Conservation (phyloP, 2,888 invertebrate species). For the Syritta pipiens region DNA sequence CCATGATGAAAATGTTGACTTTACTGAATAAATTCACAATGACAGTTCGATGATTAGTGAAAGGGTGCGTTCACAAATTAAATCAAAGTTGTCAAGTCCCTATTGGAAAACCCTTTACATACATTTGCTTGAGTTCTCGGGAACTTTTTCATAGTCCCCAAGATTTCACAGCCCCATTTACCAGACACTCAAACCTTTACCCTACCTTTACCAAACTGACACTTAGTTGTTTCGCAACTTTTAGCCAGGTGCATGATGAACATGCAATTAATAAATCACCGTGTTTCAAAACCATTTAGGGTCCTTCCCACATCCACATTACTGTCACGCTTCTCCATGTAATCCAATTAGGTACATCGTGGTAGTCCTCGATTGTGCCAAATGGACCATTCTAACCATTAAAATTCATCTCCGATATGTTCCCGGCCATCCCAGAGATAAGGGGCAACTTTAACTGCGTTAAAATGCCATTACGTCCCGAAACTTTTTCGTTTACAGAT, state of each 20-base stretch:
- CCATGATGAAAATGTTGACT: too few species aligned
- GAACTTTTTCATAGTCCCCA: too few species aligned
- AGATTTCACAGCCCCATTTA: too few species aligned
- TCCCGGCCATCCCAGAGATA: constrained; percentile 48
- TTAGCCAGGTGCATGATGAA: not conserved
- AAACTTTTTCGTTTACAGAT: constrained; percentile 61
- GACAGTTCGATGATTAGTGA: too few species aligned
- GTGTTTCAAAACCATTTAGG: too few species aligned
- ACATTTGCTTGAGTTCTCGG: too few species aligned
- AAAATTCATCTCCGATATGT: constrained; percentile 67
- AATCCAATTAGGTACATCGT: constrained; percentile 59
- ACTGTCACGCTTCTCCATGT: not conserved
- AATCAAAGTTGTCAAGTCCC: too few species aligned
- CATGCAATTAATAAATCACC: not conserved
- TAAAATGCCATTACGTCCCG: constrained; percentile 56
- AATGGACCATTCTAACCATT: constrained; percentile 57
- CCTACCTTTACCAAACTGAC: too few species aligned
- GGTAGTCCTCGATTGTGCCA: constrained; percentile 46
- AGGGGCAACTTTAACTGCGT: constrained; percentile 54
- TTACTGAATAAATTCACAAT: too few species aligned
- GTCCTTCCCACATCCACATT: not conserved
- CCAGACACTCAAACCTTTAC: too few species aligned
- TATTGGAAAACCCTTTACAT: too few species aligned
- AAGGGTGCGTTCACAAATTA: too few species aligned
- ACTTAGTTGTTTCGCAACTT: not conserved